Base-by-base conservation (phyloP, 2,113 vertebrate genomes). In the Cairina moschata region DNA sequence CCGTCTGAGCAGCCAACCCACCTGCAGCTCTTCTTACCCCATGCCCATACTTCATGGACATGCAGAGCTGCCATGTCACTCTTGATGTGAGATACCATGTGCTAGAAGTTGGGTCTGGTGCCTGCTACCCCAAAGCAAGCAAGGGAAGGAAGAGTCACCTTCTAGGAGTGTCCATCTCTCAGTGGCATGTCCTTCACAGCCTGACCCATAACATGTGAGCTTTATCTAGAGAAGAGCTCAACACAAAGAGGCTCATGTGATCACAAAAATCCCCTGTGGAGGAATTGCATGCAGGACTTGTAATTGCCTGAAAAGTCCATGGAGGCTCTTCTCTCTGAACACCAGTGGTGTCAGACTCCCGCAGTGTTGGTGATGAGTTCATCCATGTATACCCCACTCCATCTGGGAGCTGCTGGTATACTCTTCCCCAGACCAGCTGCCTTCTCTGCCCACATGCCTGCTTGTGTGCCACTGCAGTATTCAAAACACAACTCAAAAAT, bases 41-140 rank as follows among this genome's bases (percentile, higher is more conserved):
- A 2, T 7, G 32, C 29, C 44, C 11, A 2, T 32, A 31, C 7
- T 59, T n/a, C 34, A 68, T 0, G 2, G 46, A n/a, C 67, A 50
- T 28, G 34, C 11, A 14, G 26, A 21, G 34, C 46, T 42, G 44
- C 23, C 52, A 7, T 0, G 1, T 34, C 16, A 23, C 28, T 58
- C 26, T 28, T 0, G 1, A 32, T 25, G 8, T 38, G 65, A 38
- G 23, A 58, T 52, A 15, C 50, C 4, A 2, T 1, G 4, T 4
- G 2, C 17, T 52, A 29, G 32, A 72, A 26, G 15, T 59, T 55
- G 66, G 21, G 38, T 3, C 60, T 63, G 17, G 44, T 36, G 26
- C 31, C 25, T 78, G 6, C 8, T 67, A 28, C 9, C 14, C 29
- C 42, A 40, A 31, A 40, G n/a, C 54, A 74, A 67, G 23, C 25